phyloP scores from a whole-genome alignment of 2,888 invertebrate species.

The Charanyca ferruginea region DNA sequence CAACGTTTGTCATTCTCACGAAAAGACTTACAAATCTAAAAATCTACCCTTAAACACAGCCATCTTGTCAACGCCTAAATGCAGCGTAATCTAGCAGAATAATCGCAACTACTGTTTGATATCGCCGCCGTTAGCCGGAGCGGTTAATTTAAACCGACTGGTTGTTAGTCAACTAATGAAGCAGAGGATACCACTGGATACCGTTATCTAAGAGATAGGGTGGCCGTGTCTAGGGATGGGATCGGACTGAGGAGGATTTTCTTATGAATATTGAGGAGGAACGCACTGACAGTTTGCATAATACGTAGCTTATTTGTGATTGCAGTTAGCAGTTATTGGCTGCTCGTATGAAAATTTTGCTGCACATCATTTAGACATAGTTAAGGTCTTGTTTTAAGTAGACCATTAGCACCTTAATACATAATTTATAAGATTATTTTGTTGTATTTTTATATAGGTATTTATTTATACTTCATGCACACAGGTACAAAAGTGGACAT shows the following conservation, averaged over 20 bases:
- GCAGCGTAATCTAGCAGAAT: slow-evolving; percentile 48
- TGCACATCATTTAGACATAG: neutral
- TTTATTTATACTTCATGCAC: no score
- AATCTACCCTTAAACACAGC: neutral
- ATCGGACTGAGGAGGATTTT: slow-evolving; percentile 2
- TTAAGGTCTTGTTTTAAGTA: no score
- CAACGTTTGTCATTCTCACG: no score
- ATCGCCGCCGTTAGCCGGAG: slow-evolving; percentile 43
- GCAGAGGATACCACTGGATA: slow-evolving; percentile 49
- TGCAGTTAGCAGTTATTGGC: neutral
- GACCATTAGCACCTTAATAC: no score
- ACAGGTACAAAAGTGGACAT: no score
- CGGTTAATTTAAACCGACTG: slow-evolving; percentile 61
- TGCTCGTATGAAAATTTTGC: no score
- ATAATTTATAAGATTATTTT: no score
- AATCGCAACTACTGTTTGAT: slow-evolving; percentile 49
- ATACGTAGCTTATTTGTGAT: slow-evolving; percentile 1
- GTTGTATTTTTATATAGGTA: no score
- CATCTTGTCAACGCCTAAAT: slow-evolving; percentile 11
- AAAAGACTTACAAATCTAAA: neutral
- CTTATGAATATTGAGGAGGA: slow-evolving; percentile 21
- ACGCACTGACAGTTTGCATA: slow-evolving; percentile 11
- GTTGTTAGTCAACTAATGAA: slow-evolving; percentile 65
- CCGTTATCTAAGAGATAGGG: slow-evolving; percentile 47
- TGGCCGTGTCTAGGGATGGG: slow-evolving; percentile 7